phyloP scores from a whole-genome alignment of 2,113 vertebrate species.

The Sinosuthora webbiana region DNA sequence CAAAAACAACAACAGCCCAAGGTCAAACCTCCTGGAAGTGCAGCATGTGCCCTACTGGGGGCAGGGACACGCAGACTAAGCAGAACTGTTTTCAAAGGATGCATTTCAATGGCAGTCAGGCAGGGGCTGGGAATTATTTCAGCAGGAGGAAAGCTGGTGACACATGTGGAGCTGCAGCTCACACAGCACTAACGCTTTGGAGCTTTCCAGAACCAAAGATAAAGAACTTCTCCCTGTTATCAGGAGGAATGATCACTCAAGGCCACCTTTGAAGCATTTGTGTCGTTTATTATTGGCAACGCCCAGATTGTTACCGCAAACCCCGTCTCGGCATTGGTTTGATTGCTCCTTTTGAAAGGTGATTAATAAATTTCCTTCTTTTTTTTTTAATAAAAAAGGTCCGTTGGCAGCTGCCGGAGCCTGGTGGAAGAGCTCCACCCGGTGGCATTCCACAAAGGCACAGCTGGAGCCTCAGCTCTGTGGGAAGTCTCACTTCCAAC shows the following conservation, averaged over 20 bases:
- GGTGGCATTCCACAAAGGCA: background rate
- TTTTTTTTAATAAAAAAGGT: background rate
- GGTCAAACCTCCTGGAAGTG: accelerated
- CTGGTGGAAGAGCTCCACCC: slow-evolving; percentile 45
- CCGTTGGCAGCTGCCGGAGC: accelerated
- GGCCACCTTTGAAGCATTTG: background rate
- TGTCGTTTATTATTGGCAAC: slow-evolving; percentile 12
- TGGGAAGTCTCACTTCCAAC: accelerated
- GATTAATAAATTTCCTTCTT: background rate
- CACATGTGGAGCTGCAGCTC: background rate
- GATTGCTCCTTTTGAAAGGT: background rate
- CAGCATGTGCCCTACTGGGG: accelerated
- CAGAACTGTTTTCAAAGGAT: background rate
- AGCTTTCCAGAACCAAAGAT: background rate
- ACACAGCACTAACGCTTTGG: background rate
- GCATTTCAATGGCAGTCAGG: background rate
- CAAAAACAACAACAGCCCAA: background rate
- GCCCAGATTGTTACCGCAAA: background rate
- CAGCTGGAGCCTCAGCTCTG: background rate
- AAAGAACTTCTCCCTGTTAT: background rate
- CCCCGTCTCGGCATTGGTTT: background rate
- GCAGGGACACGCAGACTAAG: background rate
- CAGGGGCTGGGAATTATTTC: background rate
- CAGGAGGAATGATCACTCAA: background rate
- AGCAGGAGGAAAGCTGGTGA: background rate